These are phyloP conservation scores for Argyra leucocephala DNA, from an alignment of 2,888 invertebrate species.

Conservation along the genomic window DNA sequence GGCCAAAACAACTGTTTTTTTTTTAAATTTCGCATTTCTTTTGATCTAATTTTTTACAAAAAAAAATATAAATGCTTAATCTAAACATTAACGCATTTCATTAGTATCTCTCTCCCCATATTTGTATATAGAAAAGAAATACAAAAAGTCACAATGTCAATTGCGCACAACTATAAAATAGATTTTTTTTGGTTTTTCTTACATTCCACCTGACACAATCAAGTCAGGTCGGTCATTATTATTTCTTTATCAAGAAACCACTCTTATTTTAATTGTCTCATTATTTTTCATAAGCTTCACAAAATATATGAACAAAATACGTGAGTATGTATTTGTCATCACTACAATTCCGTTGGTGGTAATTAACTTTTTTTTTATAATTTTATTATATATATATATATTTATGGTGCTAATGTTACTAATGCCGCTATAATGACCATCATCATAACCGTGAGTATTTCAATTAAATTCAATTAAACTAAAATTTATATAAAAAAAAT, in stretches of 20 bases:
- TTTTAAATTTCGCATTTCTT: too few species aligned
- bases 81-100: too few species aligned
- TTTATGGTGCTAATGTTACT: conserved; percentile 1
- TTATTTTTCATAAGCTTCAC: background rate
- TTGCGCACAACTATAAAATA: too few species aligned
- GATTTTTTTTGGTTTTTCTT: too few species aligned
- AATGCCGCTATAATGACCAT: background rate
- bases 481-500: background rate
- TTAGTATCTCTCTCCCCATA: too few species aligned
- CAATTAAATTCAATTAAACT: conserved; percentile 1
- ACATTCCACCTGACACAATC: background rate
- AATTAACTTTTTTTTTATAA: background rate
- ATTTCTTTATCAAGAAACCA: background rate
- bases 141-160: too few species aligned
- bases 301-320: background rate
- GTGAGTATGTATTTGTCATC: background rate
- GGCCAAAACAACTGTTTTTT: too few species aligned
- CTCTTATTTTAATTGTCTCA: background rate
- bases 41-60: too few species aligned
- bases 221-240: background rate
- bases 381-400: background rate
- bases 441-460: conserved; percentile 6
- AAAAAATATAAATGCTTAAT: too few species aligned
- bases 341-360: background rate
- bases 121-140: too few species aligned